Base-by-base conservation (phyloP, 2,888 invertebrate species). In the Drosophila gaucha region DNA sequence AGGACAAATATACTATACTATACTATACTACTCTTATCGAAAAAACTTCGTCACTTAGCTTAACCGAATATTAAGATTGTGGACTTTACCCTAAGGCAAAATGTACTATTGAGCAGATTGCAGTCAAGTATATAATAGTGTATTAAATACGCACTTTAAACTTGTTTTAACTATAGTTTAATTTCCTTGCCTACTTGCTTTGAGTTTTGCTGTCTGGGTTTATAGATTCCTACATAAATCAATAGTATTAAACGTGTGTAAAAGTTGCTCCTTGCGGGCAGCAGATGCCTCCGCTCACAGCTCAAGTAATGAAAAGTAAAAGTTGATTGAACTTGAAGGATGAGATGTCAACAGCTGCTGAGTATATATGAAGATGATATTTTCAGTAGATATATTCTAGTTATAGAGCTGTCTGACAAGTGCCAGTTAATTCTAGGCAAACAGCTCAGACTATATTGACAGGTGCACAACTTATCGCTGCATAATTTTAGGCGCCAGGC, bases 401-500 rank as follows among this genome's bases (percentile, higher is more conserved):
- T 38, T 44, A 26, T 35, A 16, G 30, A 44, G 33, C 50, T 62
- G 58, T 38, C 30, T 18, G 30, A 41, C 46, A 39, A 35, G 35
- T 51, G 46, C 8, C 35, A 12, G n/a, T n/a, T n/a, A n/a, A n/a
- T n/a, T 59, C n/a, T 38, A 46, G 31, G 22, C 26, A 33, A 10
- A 33, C 33, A 55, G 12, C 24, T 57, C 10, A 20, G 39, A 38
- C 51, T 26, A 36, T 47, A 67, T 72, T 59, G 75, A 62, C 71
- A 67, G 60, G 44, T 55, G 55, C 63, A 59, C 68, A 67, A 68
- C 36, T 64, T 66, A 74, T 65, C 56, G 71, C 55, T 65, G 67
- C 67, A 69, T 68, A 68, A 51, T 46, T 77, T 68, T 39, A 16
- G 43, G 26, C 51, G 62, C 78, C 76, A 63, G 76, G 82, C 85